Base-by-base conservation (phyloP, 2,797 vertebrate genomes). In the Gymnodraco acuticeps region DNA sequence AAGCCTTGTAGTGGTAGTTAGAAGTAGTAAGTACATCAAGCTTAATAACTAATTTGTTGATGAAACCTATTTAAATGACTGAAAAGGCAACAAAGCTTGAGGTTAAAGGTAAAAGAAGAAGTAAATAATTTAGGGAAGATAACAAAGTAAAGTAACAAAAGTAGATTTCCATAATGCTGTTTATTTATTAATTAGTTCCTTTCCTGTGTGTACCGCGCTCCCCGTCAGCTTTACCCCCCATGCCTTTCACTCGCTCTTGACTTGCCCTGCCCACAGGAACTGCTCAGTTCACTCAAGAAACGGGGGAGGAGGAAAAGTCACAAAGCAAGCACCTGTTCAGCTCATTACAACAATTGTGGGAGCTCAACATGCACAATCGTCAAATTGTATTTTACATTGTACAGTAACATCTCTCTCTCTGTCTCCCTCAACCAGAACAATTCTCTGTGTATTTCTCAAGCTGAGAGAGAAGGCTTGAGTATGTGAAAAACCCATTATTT, bases 271-370 rank as follows among this genome's bases (percentile, higher is more conserved):
- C 68, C 64, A 75, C 72, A 70, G 79, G 75, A 76, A 58, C 56
- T 45, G 46, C 65, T 33, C n/a, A 4, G 17, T 58, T 77, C 76
- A 73, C 43, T 77, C 70, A 66, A 50, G 41, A 56, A 56, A 58
- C 64, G 68, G 81, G 38, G 81, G 73, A 42, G 70, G 70, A 19
- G 19, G 47, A 38, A 65, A 64, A 51, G 69, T 75, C 80, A 83
- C 55, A 55, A 45, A 48, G 54, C 54, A 45, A 48, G 54, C 54
- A 70, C 20, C 61, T 78, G 45, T 72, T 65, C 50, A 55, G 55
- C 68, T 70, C 77, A 52, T 51, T 64, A 23, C 23, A 63, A 46
- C 56, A 74, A 27, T 9, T 50, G 47, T 43, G 48, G 47, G 20
- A 75, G 52, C 42, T 59, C n/a, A 60, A 53, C 17, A 27, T 47